phyloP scores from a whole-genome alignment of 1,140 invertebrate genomes.

The Drosophila sechellia region DNA sequence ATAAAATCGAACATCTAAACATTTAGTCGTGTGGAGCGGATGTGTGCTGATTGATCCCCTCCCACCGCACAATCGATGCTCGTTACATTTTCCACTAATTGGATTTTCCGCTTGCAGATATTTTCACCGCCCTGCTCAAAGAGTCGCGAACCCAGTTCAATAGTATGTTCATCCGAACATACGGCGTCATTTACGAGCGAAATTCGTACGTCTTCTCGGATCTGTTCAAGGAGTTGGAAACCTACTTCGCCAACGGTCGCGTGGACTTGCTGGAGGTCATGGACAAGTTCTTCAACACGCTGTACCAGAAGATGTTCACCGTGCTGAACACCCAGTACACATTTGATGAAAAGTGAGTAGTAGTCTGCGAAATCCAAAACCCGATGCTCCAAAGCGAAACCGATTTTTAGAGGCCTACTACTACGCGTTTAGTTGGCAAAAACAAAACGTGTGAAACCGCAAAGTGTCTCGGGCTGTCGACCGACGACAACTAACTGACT shows the following conservation, averaged over 20 bases:
- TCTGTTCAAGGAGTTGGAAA: conserved; percentile 95
- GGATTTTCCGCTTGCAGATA: conserved; percentile 87
- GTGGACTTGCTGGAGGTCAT: conserved; percentile 93
- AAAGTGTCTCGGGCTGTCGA: conserved; percentile 56
- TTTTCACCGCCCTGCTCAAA: conserved; percentile 93
- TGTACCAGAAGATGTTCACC: conserved; percentile 98
- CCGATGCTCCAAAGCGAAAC: conserved; percentile 17
- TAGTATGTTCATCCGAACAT: conserved; percentile 97
- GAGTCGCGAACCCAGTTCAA: conserved; percentile 94
- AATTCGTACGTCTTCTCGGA: conserved; percentile 96
- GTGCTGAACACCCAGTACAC: conserved; percentile 96
- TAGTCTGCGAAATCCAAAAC: conserved; percentile 39
- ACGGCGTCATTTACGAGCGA: conserved; percentile 97
- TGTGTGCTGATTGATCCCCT: conserved; percentile 26
- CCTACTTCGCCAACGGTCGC: conserved; percentile 93
- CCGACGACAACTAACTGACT: conserved; percentile 17
- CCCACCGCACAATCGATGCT: conserved; percentile 6
- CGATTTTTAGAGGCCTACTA: conserved; percentile 44
- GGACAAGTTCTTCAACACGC: conserved; percentile 96
- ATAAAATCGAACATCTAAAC: conserved; percentile 54
- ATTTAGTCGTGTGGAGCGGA: conserved; percentile 49
- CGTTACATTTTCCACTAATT: conserved; percentile 35
- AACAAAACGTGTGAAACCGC: conserved; percentile 77
- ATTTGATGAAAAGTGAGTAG: conserved; percentile 92
- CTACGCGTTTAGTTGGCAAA: conserved; percentile 6